Evolutionary conservation across 2,113 vertebrate species (phyloP), one percentile per base, ranked within the genome.

Genomic region (Rhynchomys soricoides): DNA sequence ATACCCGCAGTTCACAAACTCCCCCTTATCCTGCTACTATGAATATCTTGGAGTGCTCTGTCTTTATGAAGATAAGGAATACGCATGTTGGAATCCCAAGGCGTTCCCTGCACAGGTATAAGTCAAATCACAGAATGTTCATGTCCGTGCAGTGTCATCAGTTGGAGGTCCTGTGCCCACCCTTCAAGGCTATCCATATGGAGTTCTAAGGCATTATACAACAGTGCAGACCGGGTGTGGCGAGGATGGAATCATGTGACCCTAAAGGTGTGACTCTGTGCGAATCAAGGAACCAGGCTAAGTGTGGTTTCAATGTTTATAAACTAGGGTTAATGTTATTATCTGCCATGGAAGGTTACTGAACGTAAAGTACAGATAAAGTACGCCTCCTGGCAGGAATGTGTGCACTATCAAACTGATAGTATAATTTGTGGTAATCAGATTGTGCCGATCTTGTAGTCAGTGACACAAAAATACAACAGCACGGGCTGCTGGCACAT

Each of bases 301-400:
- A 22, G 10, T 85, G 43, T 62, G 43, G 8, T 26, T 91, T 73
- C 21, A 48, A 29, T 13, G 40, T 21, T 37, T 45, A 77, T 12
- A 87, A 91, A 78, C 64, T 17, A 31, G 1, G 2, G 40, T 43
- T 74, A 26, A 78, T 12, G 81, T 40, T 52, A 68, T 64, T 87
- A 86, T 77, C 66, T 13, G 89, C n/a, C 24, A 81, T 29, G 34
- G 92, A 94, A 66, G 40, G 26, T 77, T 77, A 86, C 52, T 40
- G n/a, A 94, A n/a, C 43, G 91, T 45, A 70, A 71, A 81, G 55
- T 31, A 17, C 57, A 89, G 75, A 89, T 74, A 92, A 74, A 89
- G 31, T 9, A 45, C 57, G 79, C 52, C 77, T 19, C 15, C 52
- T 82, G 45, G 31, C 22, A 75, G 62, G 88, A 34, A 40, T 77